phyloP scores from a whole-genome alignment of 2,113 vertebrate genomes.

The Merops nubicus region DNA sequence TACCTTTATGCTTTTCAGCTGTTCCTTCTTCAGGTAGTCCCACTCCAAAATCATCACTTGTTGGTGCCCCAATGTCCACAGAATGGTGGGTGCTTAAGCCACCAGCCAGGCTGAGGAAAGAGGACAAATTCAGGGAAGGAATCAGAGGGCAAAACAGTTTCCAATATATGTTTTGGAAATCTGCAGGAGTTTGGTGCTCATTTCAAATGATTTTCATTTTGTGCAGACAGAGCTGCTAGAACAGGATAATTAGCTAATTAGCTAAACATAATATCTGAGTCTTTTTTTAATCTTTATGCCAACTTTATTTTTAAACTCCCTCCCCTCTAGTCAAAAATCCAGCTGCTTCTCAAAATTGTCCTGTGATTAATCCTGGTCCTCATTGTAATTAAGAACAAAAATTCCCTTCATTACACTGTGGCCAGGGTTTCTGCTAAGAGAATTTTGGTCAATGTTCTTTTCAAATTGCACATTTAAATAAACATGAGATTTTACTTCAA shows the following conservation, averaged over 20 bases:
- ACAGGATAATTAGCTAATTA: conserved; percentile 45
- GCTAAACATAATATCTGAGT: neutral
- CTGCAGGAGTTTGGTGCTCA: rapidly evolving
- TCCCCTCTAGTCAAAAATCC: conserved; percentile 50
- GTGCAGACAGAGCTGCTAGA: neutral
- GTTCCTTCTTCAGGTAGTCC: neutral
- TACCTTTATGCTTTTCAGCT: neutral
- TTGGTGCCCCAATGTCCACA: neutral
- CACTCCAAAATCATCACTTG: neutral
- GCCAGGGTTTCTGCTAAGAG: conserved; percentile 5
- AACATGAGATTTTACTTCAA: neutral
- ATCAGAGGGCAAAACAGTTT: neutral
- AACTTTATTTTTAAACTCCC: conserved; percentile 32
- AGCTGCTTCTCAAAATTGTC: conserved; percentile 42
- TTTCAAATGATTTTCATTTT: neutral
- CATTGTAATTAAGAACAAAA: conserved; percentile 42
- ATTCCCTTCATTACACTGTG: conserved; percentile 17
- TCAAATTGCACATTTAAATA: neutral
- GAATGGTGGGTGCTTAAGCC: neutral
- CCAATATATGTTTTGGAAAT: neutral
- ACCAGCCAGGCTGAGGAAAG: neutral
- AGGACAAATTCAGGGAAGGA: neutral
- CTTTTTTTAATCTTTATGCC: conserved; percentile 44
- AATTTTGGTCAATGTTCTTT: conserved; percentile 20
- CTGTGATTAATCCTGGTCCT: conserved; percentile 15